Percentiles rank a stretch among this genome's conserved stretches.
phyloP scores from a whole-genome alignment of 2,113 vertebrate species.

The Hyperopisus bebe region DNA sequence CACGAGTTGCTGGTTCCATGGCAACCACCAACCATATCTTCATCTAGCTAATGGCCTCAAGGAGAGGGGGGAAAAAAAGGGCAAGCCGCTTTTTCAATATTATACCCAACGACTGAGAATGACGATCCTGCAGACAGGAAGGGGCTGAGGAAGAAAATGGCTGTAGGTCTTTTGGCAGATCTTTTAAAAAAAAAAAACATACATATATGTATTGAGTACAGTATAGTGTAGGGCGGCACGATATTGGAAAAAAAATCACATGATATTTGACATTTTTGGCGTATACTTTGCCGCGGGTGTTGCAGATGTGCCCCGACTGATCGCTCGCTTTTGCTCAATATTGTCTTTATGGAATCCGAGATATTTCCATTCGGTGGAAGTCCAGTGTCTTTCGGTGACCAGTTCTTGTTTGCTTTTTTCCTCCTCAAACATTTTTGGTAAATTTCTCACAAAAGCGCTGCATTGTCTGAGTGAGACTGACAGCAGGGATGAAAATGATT shows the following conservation, averaged over 20 bases:
- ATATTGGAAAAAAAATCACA: background rate
- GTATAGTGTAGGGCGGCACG: background rate
- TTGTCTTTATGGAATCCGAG: background rate
- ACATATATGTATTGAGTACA: background rate
- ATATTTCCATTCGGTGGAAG: background rate
- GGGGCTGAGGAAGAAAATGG: background rate
- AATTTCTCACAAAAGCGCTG: background rate
- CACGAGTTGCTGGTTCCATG: slow-evolving; percentile 50
- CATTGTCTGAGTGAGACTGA: background rate
- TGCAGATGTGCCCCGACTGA: background rate
- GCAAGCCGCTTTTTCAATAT: slow-evolving; percentile 9
- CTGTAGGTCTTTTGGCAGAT: background rate
- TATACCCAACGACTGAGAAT: background rate
- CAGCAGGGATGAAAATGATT: background rate
- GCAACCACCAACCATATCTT: slow-evolving; percentile 46
- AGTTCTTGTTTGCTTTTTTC: background rate
- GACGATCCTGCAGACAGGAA: background rate
- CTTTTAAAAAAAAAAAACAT: background rate
- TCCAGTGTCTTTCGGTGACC: background rate
- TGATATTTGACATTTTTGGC: background rate
- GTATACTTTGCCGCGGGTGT: background rate
- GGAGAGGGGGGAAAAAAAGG: background rate
- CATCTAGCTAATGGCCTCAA: slow-evolving; percentile 29
- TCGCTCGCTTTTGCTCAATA: background rate
- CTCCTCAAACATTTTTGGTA: background rate